Evolutionary conservation across 2,113 vertebrate species (phyloP), one percentile per base, ranked within the genome.

Genomic region (Todiramphus chloris): DNA sequence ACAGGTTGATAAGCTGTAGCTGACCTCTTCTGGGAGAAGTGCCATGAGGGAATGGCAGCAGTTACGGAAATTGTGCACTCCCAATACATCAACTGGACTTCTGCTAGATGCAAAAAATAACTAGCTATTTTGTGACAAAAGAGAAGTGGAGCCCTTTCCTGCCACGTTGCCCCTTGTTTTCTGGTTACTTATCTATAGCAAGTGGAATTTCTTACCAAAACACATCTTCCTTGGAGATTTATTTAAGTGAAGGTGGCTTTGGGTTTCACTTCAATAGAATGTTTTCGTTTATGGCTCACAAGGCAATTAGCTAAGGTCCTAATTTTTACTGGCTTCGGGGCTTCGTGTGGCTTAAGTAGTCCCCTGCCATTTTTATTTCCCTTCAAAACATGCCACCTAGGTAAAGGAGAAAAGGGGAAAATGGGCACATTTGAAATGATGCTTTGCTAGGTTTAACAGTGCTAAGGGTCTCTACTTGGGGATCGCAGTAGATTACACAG

Each of bases 101-200:
- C 28, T 68, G 14, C 11, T 55, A 79, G 11, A 30, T 37, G 8
- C 3, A 35, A 85, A 46, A 91, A 70, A 12, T 2, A 39, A 8
- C 18, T 33, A 56, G 6, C 23, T 43, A 43, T 5, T 39, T 1
- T 44, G 12, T 1, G 2, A 44, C 6, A 23, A 62, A 31, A 35
- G 24, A 43, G 51, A 20, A 63, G 37, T 39, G 1, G 18, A 50
- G 3, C 2, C 4, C 25, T 77, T 84, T 83, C 16, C 24, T 21
- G 4, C 1, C 1, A 19, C 0, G 0, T 9, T 68, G 2, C 1
- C 30, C 13, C 3, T 83, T 58, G 8, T 28, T 77, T 75, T 41
- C 56, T 89, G 24, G 11, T 8, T 58, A 16, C 15, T 8, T 48
- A 33, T 17, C 3, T 58, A 7, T 1, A 51, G n/a, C 5, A 67